Conservation (phyloP, 2,888 invertebrate genomes). For the Dyspetes luteomarginatus region DNA sequence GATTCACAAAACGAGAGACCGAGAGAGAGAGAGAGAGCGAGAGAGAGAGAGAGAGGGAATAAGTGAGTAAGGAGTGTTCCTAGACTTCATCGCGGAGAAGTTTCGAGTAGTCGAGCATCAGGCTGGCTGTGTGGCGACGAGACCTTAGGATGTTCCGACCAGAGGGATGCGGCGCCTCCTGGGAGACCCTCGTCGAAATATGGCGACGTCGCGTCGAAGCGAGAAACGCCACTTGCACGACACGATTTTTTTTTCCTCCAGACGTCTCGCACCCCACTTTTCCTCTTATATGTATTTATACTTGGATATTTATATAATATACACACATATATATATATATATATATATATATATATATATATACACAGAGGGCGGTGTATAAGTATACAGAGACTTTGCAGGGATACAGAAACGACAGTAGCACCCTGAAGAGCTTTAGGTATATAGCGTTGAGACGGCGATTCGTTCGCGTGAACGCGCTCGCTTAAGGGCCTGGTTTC, state of each 20-base stretch:
- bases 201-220: slow-evolving; percentile 35
- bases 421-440: slow-evolving; percentile 43
- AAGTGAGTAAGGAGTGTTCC: slow-evolving; percentile 33
- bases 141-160: not conserved
- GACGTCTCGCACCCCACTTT: slow-evolving; percentile 31
- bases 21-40: slow-evolving; percentile 17
- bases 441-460: slow-evolving; percentile 61
- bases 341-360: not conserved
- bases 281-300: slow-evolving; percentile 14
- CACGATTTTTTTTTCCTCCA: slow-evolving; percentile 24
- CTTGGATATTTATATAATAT: not conserved
- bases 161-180: slow-evolving; percentile 34
- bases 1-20: slow-evolving; percentile 53
- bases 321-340: slow-evolving; percentile 3
- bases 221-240: slow-evolving; percentile 57
- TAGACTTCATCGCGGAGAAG: slow-evolving; percentile 53
- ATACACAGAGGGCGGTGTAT: not conserved
- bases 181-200: slow-evolving; percentile 39
- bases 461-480: slow-evolving; percentile 76
- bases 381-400: slow-evolving; percentile 7
- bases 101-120: slow-evolving; percentile 57
- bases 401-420: slow-evolving; percentile 42
- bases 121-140: slow-evolving; percentile 24
- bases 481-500: slow-evolving; percentile 73
- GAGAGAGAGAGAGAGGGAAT: slow-evolving; percentile 7